Evolutionary conservation across 1,140 invertebrate species (phyloP).

Genomic region (Sycophaga agraensis): DNA sequence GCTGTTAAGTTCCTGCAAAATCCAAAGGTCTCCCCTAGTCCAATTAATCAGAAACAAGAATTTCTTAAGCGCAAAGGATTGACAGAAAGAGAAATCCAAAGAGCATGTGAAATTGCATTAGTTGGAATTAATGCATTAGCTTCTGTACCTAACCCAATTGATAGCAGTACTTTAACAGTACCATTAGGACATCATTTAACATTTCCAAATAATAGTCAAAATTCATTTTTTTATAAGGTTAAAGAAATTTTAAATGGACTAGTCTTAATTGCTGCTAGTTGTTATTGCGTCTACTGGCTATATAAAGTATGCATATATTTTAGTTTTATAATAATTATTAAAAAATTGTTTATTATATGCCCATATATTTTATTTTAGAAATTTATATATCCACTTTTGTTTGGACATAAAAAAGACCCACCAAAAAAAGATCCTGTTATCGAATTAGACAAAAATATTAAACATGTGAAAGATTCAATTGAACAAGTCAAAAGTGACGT

Average conservation of each 20-base stretch:
- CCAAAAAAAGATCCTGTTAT: conserved; percentile 65
- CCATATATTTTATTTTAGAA: conserved; percentile 31
- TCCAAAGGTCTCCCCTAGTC: conserved; percentile 74
- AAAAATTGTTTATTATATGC: conserved; percentile 18
- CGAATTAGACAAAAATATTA: conserved; percentile 68
- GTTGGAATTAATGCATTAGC: conserved; percentile 52
- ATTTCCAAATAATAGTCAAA: conserved; percentile 46
- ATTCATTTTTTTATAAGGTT: conserved; percentile 60
- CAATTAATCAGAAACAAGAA: conserved; percentile 72
- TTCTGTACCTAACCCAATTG: conserved; percentile 38
- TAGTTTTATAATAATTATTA: background rate
- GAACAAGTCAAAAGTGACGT: conserved; percentile 62
- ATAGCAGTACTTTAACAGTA: conserved; percentile 46
- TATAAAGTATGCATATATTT: conserved; percentile 64
- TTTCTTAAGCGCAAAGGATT: conserved; percentile 82
- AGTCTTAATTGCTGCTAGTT: conserved; percentile 68
- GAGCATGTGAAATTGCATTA: conserved; percentile 67
- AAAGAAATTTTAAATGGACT: conserved; percentile 69
- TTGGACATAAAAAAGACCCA: conserved; percentile 65
- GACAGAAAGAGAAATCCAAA: conserved; percentile 74
- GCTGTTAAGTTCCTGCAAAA: conserved; percentile 86
- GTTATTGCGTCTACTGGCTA: conserved; percentile 72
- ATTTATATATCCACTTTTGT: conserved; percentile 65
- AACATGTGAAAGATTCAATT: conserved; percentile 64
- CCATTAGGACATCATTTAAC: conserved; percentile 45